Evolutionary conservation across 2,888 invertebrate genomes (phyloP).

Genomic region (Ichneumoninae sp.): DNA sequence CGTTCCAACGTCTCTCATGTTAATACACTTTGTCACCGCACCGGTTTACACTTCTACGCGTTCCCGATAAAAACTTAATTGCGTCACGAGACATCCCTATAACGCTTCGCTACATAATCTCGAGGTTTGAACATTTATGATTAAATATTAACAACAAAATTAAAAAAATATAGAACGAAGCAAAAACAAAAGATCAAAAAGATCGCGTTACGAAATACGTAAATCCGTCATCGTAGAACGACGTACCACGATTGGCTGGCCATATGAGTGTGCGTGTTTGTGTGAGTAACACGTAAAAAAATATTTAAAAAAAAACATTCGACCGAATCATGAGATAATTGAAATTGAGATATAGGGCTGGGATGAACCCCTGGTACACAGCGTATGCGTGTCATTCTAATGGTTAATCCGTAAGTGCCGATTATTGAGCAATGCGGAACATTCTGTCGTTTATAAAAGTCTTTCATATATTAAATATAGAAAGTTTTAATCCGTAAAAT

Average conservation of each 20-base stretch:
- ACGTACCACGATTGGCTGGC: constrained; percentile 34
- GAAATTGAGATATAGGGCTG: constrained; percentile 27
- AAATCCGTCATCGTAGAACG: constrained; percentile 31
- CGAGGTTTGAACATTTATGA: background rate
- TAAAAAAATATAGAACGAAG: background rate
- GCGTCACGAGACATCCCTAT: background rate
- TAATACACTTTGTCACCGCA: background rate
- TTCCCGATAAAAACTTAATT: background rate
- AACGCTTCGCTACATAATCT: background rate
- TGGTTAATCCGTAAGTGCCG: constrained; percentile 41
- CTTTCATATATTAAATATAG: constrained; percentile 59
- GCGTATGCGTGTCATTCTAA: constrained; percentile 45
- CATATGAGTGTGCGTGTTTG: constrained; percentile 16
- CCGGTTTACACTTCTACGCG: background rate
- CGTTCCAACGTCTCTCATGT: background rate
- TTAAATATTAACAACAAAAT: background rate
- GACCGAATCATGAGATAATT: constrained; percentile 29
- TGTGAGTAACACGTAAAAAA: constrained; percentile 13
- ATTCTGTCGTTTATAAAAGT: constrained; percentile 55
- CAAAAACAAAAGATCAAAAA: background rate
- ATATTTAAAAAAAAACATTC: constrained; percentile 3
- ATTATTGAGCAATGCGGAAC: constrained; percentile 28
- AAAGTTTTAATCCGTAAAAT: constrained; percentile 44
- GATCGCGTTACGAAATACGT: constrained; percentile 24
- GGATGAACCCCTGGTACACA: constrained; percentile 22